These are phyloP conservation scores for Cricetomys ansorgei DNA, from an alignment of 2,113 vertebrate species.

Conservation along the genomic window DNA sequence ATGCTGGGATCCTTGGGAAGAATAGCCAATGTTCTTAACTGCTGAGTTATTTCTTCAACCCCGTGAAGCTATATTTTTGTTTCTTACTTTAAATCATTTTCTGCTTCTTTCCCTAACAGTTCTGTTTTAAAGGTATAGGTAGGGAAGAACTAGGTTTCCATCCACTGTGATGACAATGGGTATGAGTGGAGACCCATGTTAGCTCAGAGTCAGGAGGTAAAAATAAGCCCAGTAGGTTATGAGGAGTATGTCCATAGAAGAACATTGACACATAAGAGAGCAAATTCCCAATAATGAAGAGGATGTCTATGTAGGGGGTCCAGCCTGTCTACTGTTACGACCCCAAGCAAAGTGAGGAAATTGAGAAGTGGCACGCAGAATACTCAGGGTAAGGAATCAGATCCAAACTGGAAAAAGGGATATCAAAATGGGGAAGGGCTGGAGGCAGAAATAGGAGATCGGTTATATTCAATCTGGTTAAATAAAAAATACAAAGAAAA, in stretches of 20 bases:
- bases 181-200: background rate
- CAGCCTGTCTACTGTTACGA: no score
- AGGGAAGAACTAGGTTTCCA: background rate
- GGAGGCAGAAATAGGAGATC: background rate
- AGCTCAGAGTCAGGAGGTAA: background rate
- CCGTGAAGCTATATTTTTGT: background rate
- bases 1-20: background rate
- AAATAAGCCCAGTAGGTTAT: background rate
- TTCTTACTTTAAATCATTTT: background rate
- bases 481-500: background rate
- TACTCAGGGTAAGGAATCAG: background rate
- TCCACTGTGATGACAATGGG: background rate
- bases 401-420: background rate
- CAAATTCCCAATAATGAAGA: background rate
- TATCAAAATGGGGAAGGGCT: background rate
- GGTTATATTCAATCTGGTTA: background rate
- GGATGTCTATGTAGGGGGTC: background rate
- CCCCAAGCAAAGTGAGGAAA: background rate
- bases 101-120: background rate
- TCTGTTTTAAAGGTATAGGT: background rate
- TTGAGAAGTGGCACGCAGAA: rapidly evolving
- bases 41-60: background rate
- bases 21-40: background rate
- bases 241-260: background rate
- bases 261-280: background rate